Evolutionary conservation across 2,113 vertebrate genomes (phyloP), one percentile per base, ranked within the genome.

Genomic region (Eupsittula cactorum): DNA sequence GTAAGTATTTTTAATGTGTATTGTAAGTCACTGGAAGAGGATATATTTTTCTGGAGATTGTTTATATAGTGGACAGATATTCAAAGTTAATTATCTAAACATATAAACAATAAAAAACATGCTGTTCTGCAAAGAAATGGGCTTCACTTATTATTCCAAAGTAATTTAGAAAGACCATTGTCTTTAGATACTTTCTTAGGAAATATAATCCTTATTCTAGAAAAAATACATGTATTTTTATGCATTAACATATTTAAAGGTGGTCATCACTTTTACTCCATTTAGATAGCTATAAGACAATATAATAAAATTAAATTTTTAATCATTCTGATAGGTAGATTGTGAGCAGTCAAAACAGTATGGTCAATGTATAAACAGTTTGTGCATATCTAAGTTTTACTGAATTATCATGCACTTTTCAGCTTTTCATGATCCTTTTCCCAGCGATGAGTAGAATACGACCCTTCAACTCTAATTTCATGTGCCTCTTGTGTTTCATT

Each of bases 1-100:
- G 74, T 97, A 97, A 86, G 78, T 97, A 93, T 97, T 98, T 98
- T 97, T 98, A 96, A 93, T 88, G 95, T 94, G 94, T 90, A 95
- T 74, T 97, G 73, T 95, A 97, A 90, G 93, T 96, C 97, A 95
- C 60, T 97, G 90, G 92, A 97, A 97, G 82, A 97, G 93, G 93
- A 95, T 98, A 88, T 98, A 97, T 98, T 96, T 98, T 97, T 98
- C 95, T 97, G 96, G 93, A 96, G 89, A 96, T 97, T 89, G 91
- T 98, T 97, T 97, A 94, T 98, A 98, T 77, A 86, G 80, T 68
- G 87, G 74, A 79, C 82, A 92, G 93, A 79, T 95, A 95, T 69
- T 95, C 27, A 96, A 21, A 88, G 90, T 83, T 25, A 82, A 80
- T 96, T 88, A 94, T 47, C 60, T 94, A 92, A 95, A 93, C 64